Base-by-base conservation (phyloP, 2,113 vertebrate genomes). In the Brachirus orientalis region DNA sequence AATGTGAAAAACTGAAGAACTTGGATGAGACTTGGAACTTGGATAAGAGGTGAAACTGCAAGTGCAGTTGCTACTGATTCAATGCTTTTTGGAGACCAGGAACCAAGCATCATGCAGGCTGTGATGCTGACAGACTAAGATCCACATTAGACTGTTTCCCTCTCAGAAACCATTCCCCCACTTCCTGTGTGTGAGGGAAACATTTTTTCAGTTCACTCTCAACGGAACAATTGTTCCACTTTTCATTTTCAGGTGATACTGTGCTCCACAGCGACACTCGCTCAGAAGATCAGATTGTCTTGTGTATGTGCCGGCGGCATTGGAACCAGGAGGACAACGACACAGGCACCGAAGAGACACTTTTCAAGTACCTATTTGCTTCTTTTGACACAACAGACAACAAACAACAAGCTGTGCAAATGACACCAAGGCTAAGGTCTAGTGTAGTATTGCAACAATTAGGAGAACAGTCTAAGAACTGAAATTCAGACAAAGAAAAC, bases 191-290 rank as follows among this genome's bases (percentile, higher is more conserved):
- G 36, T 38, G 45, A 37, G n/a, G 36, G 59, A 35, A 71, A 75
- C 58, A 58, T 56, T 74, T 83, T 71, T 71, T 61, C 64, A 55
- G 19, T 53, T 48, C 44, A 19, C 56, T 70, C 70, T 80, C 72
- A 67, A 18, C 72, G 67, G 66, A 80, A 80, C 60, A 33, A 64
- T 57, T 55, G 55, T 48, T 77, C 67, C 66, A 44, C 71, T 84
- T 58, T 77, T 70, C 43, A 67, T 78, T 72, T 77, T 69, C 67
- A 50, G 82, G 61, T 79, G 66, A 77, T 64, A 36, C 57, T 47
- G 59, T 56, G 68, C 67, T 79, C 64, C 75, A 71, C 50, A 13
- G 63, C 75, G 67, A 72, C 55, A 6, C 46, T 43, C 66, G 40
- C 77, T 67, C 50, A 64, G 64, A 79, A 76, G 68, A 63, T 51